phyloP scores from a whole-genome alignment of 64 coral and sea anemone genomes.

The Porites lutea region DNA sequence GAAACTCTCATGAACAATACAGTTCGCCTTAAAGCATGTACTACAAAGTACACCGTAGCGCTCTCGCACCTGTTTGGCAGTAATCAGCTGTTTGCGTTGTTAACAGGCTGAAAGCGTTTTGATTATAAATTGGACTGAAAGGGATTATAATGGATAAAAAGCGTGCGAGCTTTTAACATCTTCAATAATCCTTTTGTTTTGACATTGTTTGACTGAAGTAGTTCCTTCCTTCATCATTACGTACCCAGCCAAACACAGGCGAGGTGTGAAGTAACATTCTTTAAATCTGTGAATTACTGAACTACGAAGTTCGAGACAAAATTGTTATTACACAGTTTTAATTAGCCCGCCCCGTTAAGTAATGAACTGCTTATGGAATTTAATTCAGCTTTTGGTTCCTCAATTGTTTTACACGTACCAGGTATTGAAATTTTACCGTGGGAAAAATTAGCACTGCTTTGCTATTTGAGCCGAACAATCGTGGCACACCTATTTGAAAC shows the following conservation, averaged over 20 bases:
- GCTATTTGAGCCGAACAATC: slow-evolving; percentile 6
- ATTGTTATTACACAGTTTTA: background rate
- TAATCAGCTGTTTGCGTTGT: slow-evolving; percentile 1
- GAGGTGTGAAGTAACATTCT: background rate
- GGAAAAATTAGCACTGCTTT: background rate
- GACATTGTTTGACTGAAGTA: slow-evolving; percentile 1
- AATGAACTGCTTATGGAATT: background rate
- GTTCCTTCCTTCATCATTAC: background rate
- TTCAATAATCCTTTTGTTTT: slow-evolving; percentile 17
- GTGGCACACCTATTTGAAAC: background rate
- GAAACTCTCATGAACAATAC: background rate
- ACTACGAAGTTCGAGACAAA: background rate
- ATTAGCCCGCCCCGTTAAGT: background rate
- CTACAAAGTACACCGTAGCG: background rate
- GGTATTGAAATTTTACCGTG: slow-evolving; percentile 57
- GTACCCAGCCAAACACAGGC: background rate
- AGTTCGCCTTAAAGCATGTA: background rate
- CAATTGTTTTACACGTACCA: slow-evolving; percentile 30
- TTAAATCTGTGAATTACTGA: background rate
- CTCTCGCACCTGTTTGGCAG: background rate
- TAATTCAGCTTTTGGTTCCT: slow-evolving; percentile 4
- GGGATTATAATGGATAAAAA: slow-evolving; percentile 12
- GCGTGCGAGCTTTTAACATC: background rate
- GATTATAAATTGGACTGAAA: background rate
- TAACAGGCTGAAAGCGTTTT: background rate